phyloP scores from a whole-genome alignment of 1,140 invertebrate species.

The Diprion similis region DNA sequence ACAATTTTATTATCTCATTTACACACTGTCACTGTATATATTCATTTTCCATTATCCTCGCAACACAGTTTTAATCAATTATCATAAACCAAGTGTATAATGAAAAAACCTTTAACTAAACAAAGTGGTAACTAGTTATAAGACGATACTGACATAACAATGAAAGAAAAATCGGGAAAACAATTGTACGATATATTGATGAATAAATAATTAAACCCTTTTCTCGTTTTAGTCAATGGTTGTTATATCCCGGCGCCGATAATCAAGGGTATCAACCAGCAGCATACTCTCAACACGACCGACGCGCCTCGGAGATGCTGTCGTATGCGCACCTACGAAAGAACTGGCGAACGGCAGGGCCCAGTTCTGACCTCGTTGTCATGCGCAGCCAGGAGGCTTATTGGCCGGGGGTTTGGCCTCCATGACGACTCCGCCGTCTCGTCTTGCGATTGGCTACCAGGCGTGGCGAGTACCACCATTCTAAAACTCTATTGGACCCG shows the following conservation, averaged over 20 bases:
- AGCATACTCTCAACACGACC: not conserved
- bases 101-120: too few relatives aligned
- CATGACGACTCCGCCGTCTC: conserved; percentile 25
- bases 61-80: too few relatives aligned
- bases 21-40: too few relatives aligned
- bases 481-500: conserved; percentile 33
- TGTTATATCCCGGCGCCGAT: not conserved
- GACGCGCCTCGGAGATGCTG: conserved; percentile 34
- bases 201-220: not conserved
- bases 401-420: conserved; percentile 37
- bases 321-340: conserved; percentile 49
- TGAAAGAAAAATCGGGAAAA: too few relatives aligned
- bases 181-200: too few relatives aligned
- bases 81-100: too few relatives aligned
- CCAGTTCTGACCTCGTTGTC: conserved; percentile 31
- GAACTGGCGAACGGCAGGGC: conserved; percentile 42
- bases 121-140: too few relatives aligned
- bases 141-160: too few relatives aligned
- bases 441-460: conserved; percentile 38
- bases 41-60: too few relatives aligned
- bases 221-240: not conserved
- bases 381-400: conserved; percentile 37
- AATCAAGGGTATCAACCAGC: not conserved
- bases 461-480: conserved; percentile 39
- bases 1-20: too few relatives aligned